Evolutionary conservation across 2,888 invertebrate species (phyloP), one percentile per base, ranked within the genome.

Genomic region (Cremastobaeus sp.): DNA sequence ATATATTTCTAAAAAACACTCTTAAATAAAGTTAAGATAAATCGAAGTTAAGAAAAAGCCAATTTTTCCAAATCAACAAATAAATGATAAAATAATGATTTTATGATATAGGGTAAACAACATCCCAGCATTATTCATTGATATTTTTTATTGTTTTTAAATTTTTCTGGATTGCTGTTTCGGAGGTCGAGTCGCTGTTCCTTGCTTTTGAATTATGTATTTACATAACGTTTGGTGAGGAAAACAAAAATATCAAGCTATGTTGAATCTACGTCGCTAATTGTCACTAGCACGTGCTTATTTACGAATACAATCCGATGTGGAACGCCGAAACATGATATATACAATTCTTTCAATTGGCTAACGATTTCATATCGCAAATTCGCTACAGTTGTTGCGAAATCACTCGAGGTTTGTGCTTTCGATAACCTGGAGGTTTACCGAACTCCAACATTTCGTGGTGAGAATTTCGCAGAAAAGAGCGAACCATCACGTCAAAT

Each of bases 231-330:
- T 21, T 15, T 28, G 9, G 32, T 30, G 14, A 41, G 4, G 3
- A 32, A 35, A 59, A 37, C 5, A 54, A 37, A 37, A 48, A 30
- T 50, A 9, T 25, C 11, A 54, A 54, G 47, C 64, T 65, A 65
- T 37, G 15, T 21, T 57, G 21, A 62, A 54, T 45, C 52, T 60
- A 59, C 18, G 6, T 25, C 6, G 18, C 34, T 57, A 55, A 55
- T 48, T 62, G 50, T 41, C 43, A 39, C 28, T 55, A 62, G 48
- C 62, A 62, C 70, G 60, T 70, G 70, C 70, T 70, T 21, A 32
- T 25, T 50, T 45, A 35, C 21, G 18, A 66, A 37, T 55, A 57
- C 9, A 55, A 47, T 65, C 55, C 47, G 32, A 47, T 45, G 32
- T 41, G 12, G 35, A 59, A 60, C 59, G 68, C 48, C 35, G 35